phyloP scores from a whole-genome alignment of 35 echinoderm and acorn worm species.

The Lytechinus pictus region DNA sequence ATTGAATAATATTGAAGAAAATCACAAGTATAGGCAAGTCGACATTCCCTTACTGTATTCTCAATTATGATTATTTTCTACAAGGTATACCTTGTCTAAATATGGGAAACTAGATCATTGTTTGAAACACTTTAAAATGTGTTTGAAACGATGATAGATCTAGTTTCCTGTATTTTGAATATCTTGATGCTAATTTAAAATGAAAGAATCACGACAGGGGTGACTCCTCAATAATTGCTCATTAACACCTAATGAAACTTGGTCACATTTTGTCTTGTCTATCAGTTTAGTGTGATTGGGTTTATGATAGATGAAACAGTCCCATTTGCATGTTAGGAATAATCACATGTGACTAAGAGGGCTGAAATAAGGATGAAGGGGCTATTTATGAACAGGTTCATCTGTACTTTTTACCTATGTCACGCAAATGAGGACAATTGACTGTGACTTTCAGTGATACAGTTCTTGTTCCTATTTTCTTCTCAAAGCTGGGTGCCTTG shows the following conservation, averaged over 20 bases:
- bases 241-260: background rate
- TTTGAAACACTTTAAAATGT: too few species aligned
- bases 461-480: background rate
- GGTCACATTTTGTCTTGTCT: background rate
- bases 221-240: too few species aligned
- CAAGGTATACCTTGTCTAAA: too few species aligned
- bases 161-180: too few species aligned
- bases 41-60: too few species aligned
- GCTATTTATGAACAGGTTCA: background rate
- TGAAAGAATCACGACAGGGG: too few species aligned
- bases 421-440: background rate
- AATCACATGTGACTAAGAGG: background rate
- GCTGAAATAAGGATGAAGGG: background rate
- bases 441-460: background rate
- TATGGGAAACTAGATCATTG: too few species aligned
- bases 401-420: background rate
- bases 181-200: too few species aligned
- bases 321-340: background rate
- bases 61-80: too few species aligned
- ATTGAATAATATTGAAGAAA: background rate
- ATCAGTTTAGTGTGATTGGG: background rate
- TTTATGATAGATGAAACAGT: background rate
- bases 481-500: background rate
- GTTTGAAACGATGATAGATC: too few species aligned
- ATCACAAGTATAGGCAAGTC: too few species aligned